Percentiles rank a stretch among this genome's conserved stretches.
Conservation (phyloP, 2,888 invertebrate species). For the Napeogenes sylphis region DNA sequence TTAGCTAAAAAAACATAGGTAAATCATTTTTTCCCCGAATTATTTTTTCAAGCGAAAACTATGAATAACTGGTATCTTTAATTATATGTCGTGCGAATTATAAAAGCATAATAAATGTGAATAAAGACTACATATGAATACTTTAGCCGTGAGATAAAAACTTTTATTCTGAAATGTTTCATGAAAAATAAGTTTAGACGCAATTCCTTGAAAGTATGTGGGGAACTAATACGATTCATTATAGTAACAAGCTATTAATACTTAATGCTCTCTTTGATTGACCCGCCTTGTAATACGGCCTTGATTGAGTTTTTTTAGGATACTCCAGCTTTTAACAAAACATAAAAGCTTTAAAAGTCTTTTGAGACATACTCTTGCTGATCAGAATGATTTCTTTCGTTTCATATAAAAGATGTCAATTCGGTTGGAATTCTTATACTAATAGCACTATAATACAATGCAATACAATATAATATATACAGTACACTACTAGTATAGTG, state of each 20-base stretch:
- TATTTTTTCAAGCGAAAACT: no score
- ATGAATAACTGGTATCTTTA: no score
- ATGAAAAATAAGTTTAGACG: conserved; percentile 47
- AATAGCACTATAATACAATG: no score
- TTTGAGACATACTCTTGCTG: neutral
- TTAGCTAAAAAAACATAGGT: conserved; percentile 25
- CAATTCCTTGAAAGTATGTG: conserved; percentile 55
- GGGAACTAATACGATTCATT: conserved; percentile 78
- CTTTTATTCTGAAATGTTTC: conserved; percentile 51
- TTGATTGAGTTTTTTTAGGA: conserved; percentile 40
- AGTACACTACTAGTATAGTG: no score
- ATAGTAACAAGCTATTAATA: conserved; percentile 76
- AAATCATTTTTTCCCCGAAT: conserved; percentile 12
- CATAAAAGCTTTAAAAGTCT: neutral
- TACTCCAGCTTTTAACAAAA: conserved; percentile 40
- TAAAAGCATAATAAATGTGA: neutral
- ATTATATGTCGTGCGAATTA: neutral
- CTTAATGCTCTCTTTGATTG: conserved; percentile 72
- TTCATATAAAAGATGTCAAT: no score
- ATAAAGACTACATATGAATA: neutral
- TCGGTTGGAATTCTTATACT: no score
- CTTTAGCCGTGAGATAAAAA: conserved; percentile 36
- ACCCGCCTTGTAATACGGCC: conserved; percentile 60
- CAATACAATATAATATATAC: no score
- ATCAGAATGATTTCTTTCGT: no score